Evolutionary conservation across 2,888 invertebrate species (phyloP), one percentile per base, ranked within the genome.

Genomic region (Anagyrus pseudococci): DNA sequence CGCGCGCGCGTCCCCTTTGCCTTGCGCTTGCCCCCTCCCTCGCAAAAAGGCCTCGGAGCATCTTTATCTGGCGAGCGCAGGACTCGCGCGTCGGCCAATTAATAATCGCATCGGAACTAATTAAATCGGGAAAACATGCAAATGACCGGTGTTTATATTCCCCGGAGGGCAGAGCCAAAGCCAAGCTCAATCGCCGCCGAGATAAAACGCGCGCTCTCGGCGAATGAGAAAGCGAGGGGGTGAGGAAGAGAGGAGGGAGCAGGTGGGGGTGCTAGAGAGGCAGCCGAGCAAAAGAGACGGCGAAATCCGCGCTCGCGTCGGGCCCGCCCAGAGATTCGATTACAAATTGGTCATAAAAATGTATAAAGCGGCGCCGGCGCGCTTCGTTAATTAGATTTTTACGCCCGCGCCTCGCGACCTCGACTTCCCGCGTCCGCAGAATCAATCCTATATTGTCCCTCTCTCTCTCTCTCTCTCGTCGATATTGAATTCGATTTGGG

Each of bases 51-150:
- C n/a, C 17, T 22, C 22, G 13, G 7, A 40, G 59, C 58, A 53
- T 63, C 66, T 63, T 62, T 63, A 63, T 60, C 54, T 37, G 44
- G 53, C 48, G 47, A 13, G 44, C 44, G n/a, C 13, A 43, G 25
- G 37, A 8, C 50, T 43, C 50, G 49, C 64, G 58, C 58, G 50
- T 49, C 66, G 33, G 57, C 72, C 77, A 73, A 79, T 79, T 79
- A 79, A 77, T 78, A 77, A 79, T 79, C 73, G 75, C 74, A 77
- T 77, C 74, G 73, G 72, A 75, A 75, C 78, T 78, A 79, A 79
- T 80, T 78, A 79, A 79, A 77, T 77, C 73, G 72, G 77, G 75
- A 77, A 79, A 79, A 77, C 77, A 78, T 77, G 79, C 77, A 77
- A 79, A 78, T 77, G 73, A 72, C 71, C 72, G 72, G 55, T 78